Percentiles rank a stretch among this genome's conserved stretches.
Conservation (phyloP, 2,797 vertebrate species). For the Phrynocephalus vlangalii region DNA sequence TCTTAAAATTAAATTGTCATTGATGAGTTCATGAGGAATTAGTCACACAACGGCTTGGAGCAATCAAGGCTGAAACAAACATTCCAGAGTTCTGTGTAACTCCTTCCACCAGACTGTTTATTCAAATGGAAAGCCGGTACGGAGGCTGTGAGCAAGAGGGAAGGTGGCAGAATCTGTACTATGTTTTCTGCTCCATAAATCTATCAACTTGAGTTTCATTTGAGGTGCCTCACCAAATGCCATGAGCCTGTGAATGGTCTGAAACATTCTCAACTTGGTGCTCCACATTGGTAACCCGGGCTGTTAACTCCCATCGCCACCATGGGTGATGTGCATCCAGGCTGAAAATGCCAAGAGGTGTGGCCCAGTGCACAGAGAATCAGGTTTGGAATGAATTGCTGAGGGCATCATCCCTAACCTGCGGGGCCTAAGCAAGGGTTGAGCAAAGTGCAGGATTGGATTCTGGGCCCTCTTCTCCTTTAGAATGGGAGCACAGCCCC, state of each 20-base stretch:
- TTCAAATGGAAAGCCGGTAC: neutral
- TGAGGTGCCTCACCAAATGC: neutral
- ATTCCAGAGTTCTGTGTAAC: neutral
- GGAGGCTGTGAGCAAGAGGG: neutral
- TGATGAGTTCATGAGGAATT: slow-evolving; percentile 27
- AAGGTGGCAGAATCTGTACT: neutral
- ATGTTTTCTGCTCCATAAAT: no score
- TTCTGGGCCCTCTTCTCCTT: neutral
- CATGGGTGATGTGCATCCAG: neutral
- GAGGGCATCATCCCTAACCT: neutral
- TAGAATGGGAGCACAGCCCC: neutral
- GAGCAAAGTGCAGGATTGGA: no score
- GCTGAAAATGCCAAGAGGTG: no score
- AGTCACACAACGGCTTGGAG: slow-evolving; percentile 1
- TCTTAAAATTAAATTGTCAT: slow-evolving; percentile 28
- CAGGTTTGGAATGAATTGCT: neutral
- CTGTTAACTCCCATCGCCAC: neutral
- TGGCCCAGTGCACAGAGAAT: no score
- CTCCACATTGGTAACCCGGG: neutral
- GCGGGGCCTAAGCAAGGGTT: neutral
- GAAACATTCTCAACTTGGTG: neutral
- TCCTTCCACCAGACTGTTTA: neutral
- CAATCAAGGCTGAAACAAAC: slow-evolving; percentile 13
- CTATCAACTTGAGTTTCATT: neutral
- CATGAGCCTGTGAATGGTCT: neutral